Conservation (phyloP, 2,113 vertebrate genomes). For the Ascaphus truei region DNA sequence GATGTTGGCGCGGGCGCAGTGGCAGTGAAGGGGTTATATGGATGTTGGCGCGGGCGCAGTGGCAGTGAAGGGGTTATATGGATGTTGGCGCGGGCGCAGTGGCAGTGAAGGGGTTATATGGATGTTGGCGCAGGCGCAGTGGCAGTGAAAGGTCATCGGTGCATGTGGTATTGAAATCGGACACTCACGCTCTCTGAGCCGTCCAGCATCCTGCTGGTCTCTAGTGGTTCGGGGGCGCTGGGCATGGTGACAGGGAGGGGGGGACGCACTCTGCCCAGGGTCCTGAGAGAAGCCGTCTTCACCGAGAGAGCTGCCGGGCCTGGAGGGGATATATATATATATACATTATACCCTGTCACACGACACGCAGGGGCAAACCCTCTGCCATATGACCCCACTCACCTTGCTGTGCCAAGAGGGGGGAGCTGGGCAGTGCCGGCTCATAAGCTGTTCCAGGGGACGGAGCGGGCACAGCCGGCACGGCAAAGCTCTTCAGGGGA, state of each 20-base stretch:
- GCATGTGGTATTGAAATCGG: no score
- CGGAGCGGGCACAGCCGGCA: conserved; percentile 71
- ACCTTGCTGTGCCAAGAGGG: conserved; percentile 89
- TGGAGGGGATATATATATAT: not conserved
- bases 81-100: no score
- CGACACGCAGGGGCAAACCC: not conserved
- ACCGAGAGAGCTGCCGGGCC: conserved; percentile 73
- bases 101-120: no score
- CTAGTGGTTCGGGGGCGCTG: conserved; percentile 86
- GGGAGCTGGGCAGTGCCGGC: conserved; percentile 83
- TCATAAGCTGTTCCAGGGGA: conserved; percentile 68
- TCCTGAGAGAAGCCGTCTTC: conserved; percentile 94
- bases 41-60: no score
- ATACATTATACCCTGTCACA: not conserved
- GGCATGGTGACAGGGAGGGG: conserved; percentile 90
- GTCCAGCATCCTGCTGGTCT: conserved; percentile 89
- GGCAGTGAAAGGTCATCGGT: no score
- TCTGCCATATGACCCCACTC: not conserved
- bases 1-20: no score
- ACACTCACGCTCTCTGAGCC: conserved; percentile 89
- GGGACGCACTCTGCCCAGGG: conserved; percentile 83
- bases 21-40: no score
- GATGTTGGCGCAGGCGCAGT: no score
- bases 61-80: no score
- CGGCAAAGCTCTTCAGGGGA: conserved; percentile 93